A percentile compares a stretch with the other conserved stretches of the same genome.
phyloP scores from a whole-genome alignment of 2,113 vertebrate species.

The Pseudorhombus dupliciocellatus region DNA sequence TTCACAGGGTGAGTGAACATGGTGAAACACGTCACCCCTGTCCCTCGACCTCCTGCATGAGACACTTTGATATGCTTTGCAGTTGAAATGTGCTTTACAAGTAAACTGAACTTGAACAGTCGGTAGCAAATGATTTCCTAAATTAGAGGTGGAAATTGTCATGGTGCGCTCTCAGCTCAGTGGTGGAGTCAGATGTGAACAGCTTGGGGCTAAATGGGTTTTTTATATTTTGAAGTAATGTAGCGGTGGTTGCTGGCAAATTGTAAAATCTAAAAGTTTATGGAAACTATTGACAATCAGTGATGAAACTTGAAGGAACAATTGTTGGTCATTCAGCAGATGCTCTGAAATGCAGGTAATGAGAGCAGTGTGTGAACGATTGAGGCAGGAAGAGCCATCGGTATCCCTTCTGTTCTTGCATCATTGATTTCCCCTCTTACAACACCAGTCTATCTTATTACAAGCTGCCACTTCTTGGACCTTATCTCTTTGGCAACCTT shows the following conservation, averaged over 20 bases:
- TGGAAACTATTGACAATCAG: not conserved
- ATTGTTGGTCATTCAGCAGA: not conserved
- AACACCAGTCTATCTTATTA: not conserved
- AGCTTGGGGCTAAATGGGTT: not conserved
- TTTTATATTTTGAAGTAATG: too few species aligned
- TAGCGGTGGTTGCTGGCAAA: not conserved
- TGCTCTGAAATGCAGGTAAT: not conserved
- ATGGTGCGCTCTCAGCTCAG: not conserved
- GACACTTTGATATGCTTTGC: not conserved
- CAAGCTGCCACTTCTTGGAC: not conserved
- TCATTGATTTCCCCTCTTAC: constrained; percentile 6
- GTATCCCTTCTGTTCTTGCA: not conserved
- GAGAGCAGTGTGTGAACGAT: too few species aligned
- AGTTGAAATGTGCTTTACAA: too few species aligned
- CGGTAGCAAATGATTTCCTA: too few species aligned
- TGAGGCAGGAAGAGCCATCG: too few species aligned
- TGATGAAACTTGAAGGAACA: not conserved
- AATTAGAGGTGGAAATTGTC: not conserved
- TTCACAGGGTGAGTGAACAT: constrained; percentile 91
- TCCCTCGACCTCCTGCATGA: not conserved
- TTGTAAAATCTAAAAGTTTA: not conserved
- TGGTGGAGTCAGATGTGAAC: not conserved
- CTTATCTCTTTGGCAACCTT: not conserved
- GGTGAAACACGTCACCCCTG: not conserved
- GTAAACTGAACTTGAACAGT: too few species aligned